A percentile compares a stretch with the other conserved stretches of the same genome.
Evolutionary conservation across 2,113 vertebrate species (phyloP).

Genomic region (Gambusia affinis): DNA sequence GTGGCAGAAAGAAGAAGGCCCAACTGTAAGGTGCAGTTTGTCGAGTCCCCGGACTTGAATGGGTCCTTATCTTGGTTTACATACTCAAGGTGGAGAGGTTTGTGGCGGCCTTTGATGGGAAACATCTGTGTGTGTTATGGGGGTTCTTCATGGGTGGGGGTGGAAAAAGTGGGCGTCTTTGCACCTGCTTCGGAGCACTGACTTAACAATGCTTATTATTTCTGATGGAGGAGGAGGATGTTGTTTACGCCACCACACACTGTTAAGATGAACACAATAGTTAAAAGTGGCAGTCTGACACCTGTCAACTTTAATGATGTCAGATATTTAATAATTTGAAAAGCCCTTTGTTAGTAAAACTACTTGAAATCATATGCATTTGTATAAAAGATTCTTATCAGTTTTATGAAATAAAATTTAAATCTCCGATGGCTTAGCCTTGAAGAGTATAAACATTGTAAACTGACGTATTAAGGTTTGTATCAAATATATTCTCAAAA

Average conservation of each 20-base stretch:
- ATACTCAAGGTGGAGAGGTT: constrained; percentile 81
- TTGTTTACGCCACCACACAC: constrained; percentile 71
- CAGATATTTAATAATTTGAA: background rate
- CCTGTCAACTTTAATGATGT: constrained; percentile 12
- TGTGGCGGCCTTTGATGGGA: constrained; percentile 86
- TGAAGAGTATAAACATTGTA: too few relatives aligned
- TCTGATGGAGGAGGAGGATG: constrained; percentile 72
- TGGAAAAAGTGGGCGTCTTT: constrained; percentile 88
- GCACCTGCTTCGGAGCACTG: constrained; percentile 92
- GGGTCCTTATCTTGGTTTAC: constrained; percentile 84
- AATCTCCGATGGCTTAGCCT: too few relatives aligned
- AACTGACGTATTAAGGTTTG: too few relatives aligned
- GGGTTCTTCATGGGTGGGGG: constrained; percentile 86
- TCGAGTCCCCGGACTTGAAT: constrained; percentile 85
- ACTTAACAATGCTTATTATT: constrained; percentile 94
- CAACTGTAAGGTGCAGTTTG: constrained; percentile 73
- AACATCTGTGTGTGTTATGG: constrained; percentile 93
- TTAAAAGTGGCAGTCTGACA: constrained; percentile 28
- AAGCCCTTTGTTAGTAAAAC: background rate
- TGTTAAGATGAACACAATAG: constrained; percentile 83
- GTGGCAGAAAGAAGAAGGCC: constrained; percentile 71
- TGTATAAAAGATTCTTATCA: background rate
- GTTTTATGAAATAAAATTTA: background rate
- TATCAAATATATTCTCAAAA: too few relatives aligned
- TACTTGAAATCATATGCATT: background rate